These are phyloP conservation scores for Caprella mutica DNA, from an alignment of 2,888 invertebrate species.

Conservation along the genomic window DNA sequence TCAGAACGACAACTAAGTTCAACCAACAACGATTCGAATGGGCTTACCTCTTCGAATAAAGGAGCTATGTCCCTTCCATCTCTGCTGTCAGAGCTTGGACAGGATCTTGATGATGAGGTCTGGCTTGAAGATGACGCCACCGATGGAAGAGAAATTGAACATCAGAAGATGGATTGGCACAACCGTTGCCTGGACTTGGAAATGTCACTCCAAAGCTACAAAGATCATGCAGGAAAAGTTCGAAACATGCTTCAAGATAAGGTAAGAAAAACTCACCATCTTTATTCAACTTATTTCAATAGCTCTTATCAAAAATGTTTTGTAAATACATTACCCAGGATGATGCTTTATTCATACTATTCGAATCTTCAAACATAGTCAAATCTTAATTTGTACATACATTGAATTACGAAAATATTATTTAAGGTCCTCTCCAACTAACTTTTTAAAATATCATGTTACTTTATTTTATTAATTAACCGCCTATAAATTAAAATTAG, in stretches of 20 bases:
- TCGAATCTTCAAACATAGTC: no score
- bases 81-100: conserved; percentile 32
- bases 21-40: conserved; percentile 15
- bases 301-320: no score
- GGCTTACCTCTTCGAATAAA: conserved; percentile 18
- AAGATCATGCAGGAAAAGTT: conserved; percentile 74
- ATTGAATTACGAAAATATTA: no score
- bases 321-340: no score
- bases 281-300: background rate
- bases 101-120: conserved; percentile 25
- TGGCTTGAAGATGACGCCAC: conserved; percentile 23
- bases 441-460: no score
- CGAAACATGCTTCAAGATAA: conserved; percentile 80
- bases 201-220: conserved; percentile 69
- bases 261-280: conserved; percentile 50
- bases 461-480: no score
- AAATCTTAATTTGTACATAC: no score
- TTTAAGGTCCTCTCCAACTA: no score
- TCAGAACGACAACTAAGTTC: conserved; percentile 12
- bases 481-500: no score
- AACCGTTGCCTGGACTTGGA: conserved; percentile 75
- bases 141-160: conserved; percentile 19
- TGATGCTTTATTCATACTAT: no score
- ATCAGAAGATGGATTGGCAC: conserved; percentile 71
- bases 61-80: conserved; percentile 32